phyloP scores from a whole-genome alignment of 2,888 invertebrate species.

The Pemphredon lugubris region DNA sequence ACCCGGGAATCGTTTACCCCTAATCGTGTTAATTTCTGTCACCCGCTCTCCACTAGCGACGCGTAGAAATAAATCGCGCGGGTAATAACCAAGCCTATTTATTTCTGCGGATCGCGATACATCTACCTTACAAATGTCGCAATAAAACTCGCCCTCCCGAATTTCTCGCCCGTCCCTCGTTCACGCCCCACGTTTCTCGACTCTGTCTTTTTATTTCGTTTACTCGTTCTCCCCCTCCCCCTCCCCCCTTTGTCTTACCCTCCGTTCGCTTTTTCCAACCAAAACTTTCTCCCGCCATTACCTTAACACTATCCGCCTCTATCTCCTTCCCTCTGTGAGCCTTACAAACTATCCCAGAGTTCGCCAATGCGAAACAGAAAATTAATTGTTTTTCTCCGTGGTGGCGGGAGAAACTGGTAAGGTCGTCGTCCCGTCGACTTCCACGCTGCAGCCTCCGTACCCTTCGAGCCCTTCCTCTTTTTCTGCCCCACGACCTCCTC shows the following conservation, averaged over 20 bases:
- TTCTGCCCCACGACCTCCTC: background rate
- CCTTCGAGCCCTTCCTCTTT: background rate
- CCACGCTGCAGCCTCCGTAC: background rate
- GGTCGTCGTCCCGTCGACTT: constrained; percentile 20
- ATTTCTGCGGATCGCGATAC: constrained; percentile 52
- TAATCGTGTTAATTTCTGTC: constrained; percentile 20
- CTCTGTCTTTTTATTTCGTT: background rate
- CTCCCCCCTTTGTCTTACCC: background rate
- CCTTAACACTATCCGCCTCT: no score
- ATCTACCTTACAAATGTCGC: constrained; percentile 44
- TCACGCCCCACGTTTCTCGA: background rate
- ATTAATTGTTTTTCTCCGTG: constrained; percentile 49
- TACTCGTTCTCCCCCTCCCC: constrained; percentile 1
- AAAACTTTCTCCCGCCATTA: no score
- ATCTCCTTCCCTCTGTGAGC: background rate
- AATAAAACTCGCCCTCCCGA: constrained; percentile 59
- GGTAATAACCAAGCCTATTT: constrained; percentile 37
- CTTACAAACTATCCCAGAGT: constrained; percentile 1
- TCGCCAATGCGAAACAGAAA: constrained; percentile 47
- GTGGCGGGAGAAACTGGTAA: constrained; percentile 24
- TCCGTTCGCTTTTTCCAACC: no score
- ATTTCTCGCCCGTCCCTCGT: constrained; percentile 2
- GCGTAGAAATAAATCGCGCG: constrained; percentile 23
- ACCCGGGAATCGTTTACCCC: no score
- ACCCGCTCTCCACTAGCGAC: background rate